These are phyloP conservation scores for Peromyscus leucopus DNA, from an alignment of 2,113 vertebrate genomes.

Conservation along the genomic window DNA sequence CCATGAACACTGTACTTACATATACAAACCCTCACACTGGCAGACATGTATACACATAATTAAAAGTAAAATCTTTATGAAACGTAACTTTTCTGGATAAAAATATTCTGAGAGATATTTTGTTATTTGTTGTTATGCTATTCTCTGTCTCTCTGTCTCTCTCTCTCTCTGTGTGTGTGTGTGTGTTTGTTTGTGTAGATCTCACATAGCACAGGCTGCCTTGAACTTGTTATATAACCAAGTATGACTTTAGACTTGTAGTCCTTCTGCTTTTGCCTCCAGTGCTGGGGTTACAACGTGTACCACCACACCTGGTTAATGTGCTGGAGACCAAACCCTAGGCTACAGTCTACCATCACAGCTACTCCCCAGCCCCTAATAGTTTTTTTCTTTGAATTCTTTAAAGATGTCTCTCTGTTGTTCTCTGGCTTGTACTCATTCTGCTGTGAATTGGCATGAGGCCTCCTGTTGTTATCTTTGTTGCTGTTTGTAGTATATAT, in stretches of 20 bases:
- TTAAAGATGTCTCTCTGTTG: neutral
- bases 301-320: neutral
- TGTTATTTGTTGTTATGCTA: neutral
- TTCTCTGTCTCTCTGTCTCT: too few species aligned
- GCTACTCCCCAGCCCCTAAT: neutral
- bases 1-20: neutral
- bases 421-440: neutral
- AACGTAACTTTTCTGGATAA: constrained; percentile 17
- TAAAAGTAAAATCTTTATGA: neutral
- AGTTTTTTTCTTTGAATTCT: neutral
- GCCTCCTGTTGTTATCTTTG: neutral
- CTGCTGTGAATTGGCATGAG: neutral
- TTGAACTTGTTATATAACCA: neutral
- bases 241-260: neutral
- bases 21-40: neutral
- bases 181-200: neutral
- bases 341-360: neutral
- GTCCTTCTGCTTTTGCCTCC: neutral
- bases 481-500: neutral
- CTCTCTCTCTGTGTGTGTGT: neutral
- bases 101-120: too few species aligned
- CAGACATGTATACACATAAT: neutral
- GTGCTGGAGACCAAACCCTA: neutral
- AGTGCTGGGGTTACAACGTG: neutral
- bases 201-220: neutral